Percentiles rank a stretch among this genome's conserved stretches.
Evolutionary conservation across 2,888 invertebrate species (phyloP).

Genomic region (Invenusta paracnida): DNA sequence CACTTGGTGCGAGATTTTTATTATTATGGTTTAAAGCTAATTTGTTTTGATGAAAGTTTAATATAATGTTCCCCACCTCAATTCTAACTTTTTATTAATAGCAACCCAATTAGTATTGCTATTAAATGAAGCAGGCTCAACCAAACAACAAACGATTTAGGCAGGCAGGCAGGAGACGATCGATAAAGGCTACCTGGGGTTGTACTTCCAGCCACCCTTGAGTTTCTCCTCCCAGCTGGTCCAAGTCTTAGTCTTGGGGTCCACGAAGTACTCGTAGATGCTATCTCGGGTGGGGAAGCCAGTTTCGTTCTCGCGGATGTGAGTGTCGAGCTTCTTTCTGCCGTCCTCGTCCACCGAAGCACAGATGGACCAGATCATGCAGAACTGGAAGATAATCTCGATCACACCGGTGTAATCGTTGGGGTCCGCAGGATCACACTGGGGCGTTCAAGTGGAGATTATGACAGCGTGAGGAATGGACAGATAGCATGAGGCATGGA

Average conservation of each 20-base stretch:
- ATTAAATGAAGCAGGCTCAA: too few species aligned
- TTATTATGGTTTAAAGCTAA: too few species aligned
- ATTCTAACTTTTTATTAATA: too few species aligned
- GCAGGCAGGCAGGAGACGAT: too few species aligned
- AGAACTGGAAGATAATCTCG: slow-evolving; percentile 61
- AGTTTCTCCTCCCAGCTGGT: slow-evolving; percentile 76
- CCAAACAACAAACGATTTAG: too few species aligned
- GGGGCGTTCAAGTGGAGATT: too few species aligned
- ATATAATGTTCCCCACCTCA: too few species aligned
- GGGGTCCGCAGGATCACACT: slow-evolving; percentile 54
- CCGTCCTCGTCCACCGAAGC: slow-evolving; percentile 61
- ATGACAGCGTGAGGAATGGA: too few species aligned
- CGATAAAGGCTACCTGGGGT: slow-evolving; percentile 66
- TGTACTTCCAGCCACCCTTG: slow-evolving; percentile 71
- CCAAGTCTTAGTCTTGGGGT: slow-evolving; percentile 69
- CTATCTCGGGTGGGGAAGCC: slow-evolving; percentile 78
- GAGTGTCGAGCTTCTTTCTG: slow-evolving; percentile 60
- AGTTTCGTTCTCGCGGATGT: slow-evolving; percentile 60
- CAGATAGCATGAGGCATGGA: too few species aligned
- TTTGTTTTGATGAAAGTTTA: too few species aligned
- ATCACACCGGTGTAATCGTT: slow-evolving; percentile 58
- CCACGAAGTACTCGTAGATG: slow-evolving; percentile 83
- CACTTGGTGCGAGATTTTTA: too few species aligned
- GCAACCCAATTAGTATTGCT: too few species aligned
- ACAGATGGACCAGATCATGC: slow-evolving; percentile 61